Evolutionary conservation across 2,113 vertebrate species (phyloP).

Genomic region (Vulpes ferrilata): DNA sequence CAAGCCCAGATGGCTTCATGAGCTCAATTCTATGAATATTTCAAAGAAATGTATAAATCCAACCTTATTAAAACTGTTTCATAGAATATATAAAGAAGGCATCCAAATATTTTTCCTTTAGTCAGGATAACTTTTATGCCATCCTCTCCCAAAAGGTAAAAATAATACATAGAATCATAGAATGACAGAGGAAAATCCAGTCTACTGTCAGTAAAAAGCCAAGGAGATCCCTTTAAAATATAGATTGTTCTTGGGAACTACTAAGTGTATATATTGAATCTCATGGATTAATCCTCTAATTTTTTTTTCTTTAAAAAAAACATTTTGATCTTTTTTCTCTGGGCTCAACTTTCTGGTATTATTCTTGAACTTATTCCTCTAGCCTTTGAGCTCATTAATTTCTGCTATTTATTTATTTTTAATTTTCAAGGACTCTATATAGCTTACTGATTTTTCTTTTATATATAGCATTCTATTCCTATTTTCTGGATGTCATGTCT

Average conservation of each 20-base stretch:
- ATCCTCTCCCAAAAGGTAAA: not conserved
- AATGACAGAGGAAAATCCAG: not conserved
- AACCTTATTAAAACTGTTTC: not conserved
- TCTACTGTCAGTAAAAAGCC: not conserved
- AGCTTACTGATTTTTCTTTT: constrained; percentile 51
- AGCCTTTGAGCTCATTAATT: not conserved
- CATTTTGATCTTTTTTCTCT: not conserved
- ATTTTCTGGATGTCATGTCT: not conserved
- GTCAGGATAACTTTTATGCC: not conserved
- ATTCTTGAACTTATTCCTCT: not conserved
- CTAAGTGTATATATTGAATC: not conserved
- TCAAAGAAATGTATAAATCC: not conserved
- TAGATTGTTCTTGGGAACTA: not conserved
- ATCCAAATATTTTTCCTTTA: not conserved
- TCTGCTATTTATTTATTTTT: constrained; percentile 2
- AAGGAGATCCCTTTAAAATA: not conserved
- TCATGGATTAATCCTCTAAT: not conserved
- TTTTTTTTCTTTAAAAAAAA: constrained; percentile 21
- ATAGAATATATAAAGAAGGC: not conserved
- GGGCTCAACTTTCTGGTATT: not conserved
- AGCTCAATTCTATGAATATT: not conserved
- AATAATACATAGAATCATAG: not conserved
- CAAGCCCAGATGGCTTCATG: not conserved
- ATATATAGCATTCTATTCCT: not conserved
- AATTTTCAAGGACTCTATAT: not conserved